Base-by-base conservation (phyloP, 2,888 invertebrate genomes). In the Hermaeophaga mercurialis region DNA sequence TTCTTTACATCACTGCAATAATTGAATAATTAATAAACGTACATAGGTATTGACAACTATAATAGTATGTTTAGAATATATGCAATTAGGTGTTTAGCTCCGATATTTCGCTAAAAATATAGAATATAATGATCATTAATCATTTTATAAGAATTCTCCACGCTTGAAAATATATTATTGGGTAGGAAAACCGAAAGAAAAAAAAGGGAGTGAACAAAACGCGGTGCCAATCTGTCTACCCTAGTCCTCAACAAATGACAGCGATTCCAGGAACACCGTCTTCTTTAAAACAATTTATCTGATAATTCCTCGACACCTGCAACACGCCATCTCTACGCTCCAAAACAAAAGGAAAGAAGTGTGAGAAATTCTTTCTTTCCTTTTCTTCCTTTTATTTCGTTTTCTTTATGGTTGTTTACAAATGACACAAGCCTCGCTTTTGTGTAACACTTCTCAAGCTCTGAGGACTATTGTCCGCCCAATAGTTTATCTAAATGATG, bases 241-340 rank as follows among this genome's bases (percentile, higher is more conserved):
- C 54, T 41, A 22, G 8, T 46, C n/a, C 44, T 49, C 52, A 62
- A 67, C 63, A 66, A 67, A 67, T 66, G 67, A 56, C 54, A 49
- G 48, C 46, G 61, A 59, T 67, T 67, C 67, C 59, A 41, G 53
- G 64, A 67, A 67, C 44, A 19, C 50, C 50, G 54, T 50, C 58
- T 57, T 54, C 58, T 63, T 65, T 64, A 65, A 66, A 66, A 66
- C 66, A 68, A 68, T 68, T 68, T 68, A 67, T 67, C 67, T 67
- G 61, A 50, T 62, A 63, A 65, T 66, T 66, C 62, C 50, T 61
- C 56, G 68, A 68, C 68, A 67, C 66, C 64, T 67, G 64, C 65
- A 53, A 18, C 56, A 22, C 22, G 6, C 6, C 54, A 58, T 64
- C 56, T 45, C 36, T 22, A 43, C 56, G 39, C 52, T 53, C 52